These are phyloP conservation scores for Coleophora deauratella DNA, from an alignment of 2,888 invertebrate species.

Conservation along the genomic window DNA sequence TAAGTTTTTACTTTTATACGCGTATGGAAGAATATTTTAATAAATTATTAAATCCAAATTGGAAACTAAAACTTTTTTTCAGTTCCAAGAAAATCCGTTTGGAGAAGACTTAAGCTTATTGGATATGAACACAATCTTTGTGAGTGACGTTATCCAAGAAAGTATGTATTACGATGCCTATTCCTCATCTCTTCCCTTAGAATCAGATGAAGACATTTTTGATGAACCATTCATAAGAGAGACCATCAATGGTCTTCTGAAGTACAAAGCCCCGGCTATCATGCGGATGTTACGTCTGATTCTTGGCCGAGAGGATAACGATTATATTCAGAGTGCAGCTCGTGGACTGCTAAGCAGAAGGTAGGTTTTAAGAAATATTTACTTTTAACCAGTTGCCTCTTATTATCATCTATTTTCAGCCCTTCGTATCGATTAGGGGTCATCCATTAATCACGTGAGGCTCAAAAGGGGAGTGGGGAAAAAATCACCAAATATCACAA, in stretches of 20 bases:
- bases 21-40: no score
- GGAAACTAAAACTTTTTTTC: slow-evolving; percentile 16
- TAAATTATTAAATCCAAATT: no score
- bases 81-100: slow-evolving; percentile 34
- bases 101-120: slow-evolving; percentile 29
- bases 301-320: slow-evolving; percentile 29
- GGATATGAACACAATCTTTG: slow-evolving; percentile 49
- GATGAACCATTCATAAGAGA: slow-evolving; percentile 35
- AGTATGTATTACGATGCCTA: slow-evolving; percentile 45
- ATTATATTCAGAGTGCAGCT: slow-evolving; percentile 39
- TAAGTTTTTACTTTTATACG: slow-evolving; percentile 27
- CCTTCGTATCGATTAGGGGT: no score
- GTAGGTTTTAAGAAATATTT: slow-evolving; percentile 21
- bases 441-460: no score
- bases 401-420: no score
- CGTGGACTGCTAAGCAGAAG: slow-evolving; percentile 32
- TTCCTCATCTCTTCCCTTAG: slow-evolving; percentile 23
- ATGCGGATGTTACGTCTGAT: slow-evolving; percentile 41
- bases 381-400: no score
- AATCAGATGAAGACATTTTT: slow-evolving; percentile 29
- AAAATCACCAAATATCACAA: no score
- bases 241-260: slow-evolving; percentile 35
- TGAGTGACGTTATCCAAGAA: slow-evolving; percentile 55
- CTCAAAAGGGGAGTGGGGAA: no score
- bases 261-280: slow-evolving; percentile 49